A percentile compares a stretch with the other conserved stretches of the same genome.
Conservation (phyloP, 2,797 vertebrate genomes). For the Peromyscus attwateri region DNA sequence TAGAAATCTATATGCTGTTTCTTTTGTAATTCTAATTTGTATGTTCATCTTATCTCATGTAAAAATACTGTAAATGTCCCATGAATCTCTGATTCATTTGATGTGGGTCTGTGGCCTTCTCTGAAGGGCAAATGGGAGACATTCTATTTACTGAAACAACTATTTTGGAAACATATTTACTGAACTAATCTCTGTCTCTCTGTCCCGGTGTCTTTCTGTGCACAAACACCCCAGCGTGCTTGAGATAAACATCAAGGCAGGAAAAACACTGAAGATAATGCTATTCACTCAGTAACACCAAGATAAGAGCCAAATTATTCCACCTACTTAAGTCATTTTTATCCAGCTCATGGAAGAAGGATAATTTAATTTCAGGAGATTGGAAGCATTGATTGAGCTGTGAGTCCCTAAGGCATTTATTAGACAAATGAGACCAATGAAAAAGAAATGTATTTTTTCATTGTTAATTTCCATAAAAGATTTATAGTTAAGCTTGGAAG, state of each 20-base stretch:
- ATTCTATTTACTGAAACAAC: background rate
- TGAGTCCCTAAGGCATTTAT: conserved; percentile 76
- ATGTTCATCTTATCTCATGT: background rate
- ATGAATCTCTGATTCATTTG: background rate
- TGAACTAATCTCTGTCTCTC: conserved; percentile 30
- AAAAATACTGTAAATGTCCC: background rate
- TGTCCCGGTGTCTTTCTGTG: background rate
- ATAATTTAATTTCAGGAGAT: conserved; percentile 81
- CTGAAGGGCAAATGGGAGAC: background rate
- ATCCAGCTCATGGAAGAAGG: conserved; percentile 60
- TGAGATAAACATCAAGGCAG: conserved; percentile 65
- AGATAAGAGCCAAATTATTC: conserved; percentile 72
- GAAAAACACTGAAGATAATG: conserved; percentile 20
- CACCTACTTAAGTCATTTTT: conserved; percentile 78
- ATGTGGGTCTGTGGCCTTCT: background rate
- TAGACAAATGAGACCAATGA: conserved; percentile 78
- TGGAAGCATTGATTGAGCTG: conserved; percentile 79
- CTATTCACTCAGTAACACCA: conserved; percentile 54
- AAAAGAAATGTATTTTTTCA: conserved; percentile 77
- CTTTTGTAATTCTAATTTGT: background rate
- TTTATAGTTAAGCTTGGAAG: conserved; percentile 66
- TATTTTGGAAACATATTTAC: conserved; percentile 30
- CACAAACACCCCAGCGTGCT: conserved; percentile 18
- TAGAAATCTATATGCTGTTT: background rate
- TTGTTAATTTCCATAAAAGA: conserved; percentile 77